Evolutionary conservation across 2,888 invertebrate species (phyloP).

Genomic region (Xestia xanthographa): DNA sequence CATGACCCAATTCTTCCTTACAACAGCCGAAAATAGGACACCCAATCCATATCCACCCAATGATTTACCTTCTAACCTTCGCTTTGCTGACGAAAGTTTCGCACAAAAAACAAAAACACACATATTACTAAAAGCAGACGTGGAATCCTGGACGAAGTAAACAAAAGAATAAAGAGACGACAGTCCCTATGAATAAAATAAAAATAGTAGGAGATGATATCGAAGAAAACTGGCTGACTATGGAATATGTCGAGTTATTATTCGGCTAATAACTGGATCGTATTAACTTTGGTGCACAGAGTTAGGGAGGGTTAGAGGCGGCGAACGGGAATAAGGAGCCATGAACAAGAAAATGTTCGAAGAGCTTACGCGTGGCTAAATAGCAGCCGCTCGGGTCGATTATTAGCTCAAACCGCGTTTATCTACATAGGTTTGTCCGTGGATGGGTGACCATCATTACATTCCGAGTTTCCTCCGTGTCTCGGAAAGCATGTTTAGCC

Average conservation of each 20-base stretch:
- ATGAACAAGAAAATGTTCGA: not conserved
- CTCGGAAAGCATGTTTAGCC: not conserved
- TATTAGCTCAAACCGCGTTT: not conserved
- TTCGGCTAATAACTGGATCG: constrained; percentile 87
- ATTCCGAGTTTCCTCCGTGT: not conserved
- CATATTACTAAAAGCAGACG: constrained; percentile 62
- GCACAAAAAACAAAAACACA: constrained; percentile 65
- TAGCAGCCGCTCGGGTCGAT: not conserved
- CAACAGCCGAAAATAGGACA: constrained; percentile 48
- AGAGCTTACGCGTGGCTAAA: not conserved
- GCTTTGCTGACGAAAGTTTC: constrained; percentile 56
- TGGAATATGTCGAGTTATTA: constrained; percentile 88
- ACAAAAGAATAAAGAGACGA: constrained; percentile 88
- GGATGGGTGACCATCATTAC: not conserved
- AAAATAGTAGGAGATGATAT: constrained; percentile 88
- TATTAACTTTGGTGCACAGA: constrained; percentile 83
- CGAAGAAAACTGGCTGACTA: constrained; percentile 84
- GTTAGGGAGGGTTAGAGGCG: constrained; percentile 69
- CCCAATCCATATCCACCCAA: constrained; percentile 34
- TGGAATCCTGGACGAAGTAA: constrained; percentile 75
- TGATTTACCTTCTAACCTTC: constrained; percentile 64
- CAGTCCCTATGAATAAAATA: constrained; percentile 90
- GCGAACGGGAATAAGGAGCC: constrained; percentile 13
- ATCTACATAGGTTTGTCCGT: not conserved
- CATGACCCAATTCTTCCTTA: constrained; percentile 42